Percentiles rank a stretch among this genome's conserved stretches.
phyloP scores from a whole-genome alignment of 2,888 invertebrate species.

The Leptinotarsa haldemani region DNA sequence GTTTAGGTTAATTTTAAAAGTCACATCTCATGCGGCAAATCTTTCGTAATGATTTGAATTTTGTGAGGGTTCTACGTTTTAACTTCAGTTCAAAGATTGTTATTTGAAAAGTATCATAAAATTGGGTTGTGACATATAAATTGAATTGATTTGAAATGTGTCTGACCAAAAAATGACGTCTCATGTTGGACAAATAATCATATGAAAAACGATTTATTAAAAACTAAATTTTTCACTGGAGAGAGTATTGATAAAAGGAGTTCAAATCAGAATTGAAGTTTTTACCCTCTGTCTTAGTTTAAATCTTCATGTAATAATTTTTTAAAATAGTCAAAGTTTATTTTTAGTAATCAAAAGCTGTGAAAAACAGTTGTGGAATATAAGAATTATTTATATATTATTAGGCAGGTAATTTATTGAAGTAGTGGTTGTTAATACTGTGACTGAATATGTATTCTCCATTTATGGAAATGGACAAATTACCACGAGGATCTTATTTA shows the following conservation, averaged over 20 bases:
- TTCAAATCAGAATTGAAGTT: slow-evolving; percentile 19
- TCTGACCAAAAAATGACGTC: slow-evolving; percentile 14
- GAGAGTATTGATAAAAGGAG: not conserved
- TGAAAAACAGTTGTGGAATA: not conserved
- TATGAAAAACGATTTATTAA: not conserved
- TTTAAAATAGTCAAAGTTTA: slow-evolving; percentile 6
- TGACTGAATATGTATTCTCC: too few species aligned
- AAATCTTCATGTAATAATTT: not conserved
- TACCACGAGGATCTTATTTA: too few species aligned
- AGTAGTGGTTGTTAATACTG: too few species aligned
- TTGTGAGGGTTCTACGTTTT: slow-evolving; percentile 56
- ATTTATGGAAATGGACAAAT: not conserved
- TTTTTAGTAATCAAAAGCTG: not conserved
- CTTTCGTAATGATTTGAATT: slow-evolving; percentile 48
- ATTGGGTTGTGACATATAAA: slow-evolving; percentile 25
- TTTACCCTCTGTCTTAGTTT: not conserved
- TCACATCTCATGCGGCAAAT: slow-evolving; percentile 57
- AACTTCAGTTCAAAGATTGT: slow-evolving; percentile 5
- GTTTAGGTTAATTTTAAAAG: slow-evolving; percentile 51
- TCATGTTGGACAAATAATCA: not conserved
- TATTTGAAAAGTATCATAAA: slow-evolving; percentile 2
- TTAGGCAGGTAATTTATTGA: not conserved
- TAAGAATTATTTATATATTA: not conserved
- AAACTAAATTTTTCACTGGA: too few species aligned
- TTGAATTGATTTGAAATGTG: not conserved